A percentile compares a stretch with the other conserved stretches of the same genome.
Conservation (phyloP, 2,113 vertebrate species). For the Lasiurus cinereus region DNA sequence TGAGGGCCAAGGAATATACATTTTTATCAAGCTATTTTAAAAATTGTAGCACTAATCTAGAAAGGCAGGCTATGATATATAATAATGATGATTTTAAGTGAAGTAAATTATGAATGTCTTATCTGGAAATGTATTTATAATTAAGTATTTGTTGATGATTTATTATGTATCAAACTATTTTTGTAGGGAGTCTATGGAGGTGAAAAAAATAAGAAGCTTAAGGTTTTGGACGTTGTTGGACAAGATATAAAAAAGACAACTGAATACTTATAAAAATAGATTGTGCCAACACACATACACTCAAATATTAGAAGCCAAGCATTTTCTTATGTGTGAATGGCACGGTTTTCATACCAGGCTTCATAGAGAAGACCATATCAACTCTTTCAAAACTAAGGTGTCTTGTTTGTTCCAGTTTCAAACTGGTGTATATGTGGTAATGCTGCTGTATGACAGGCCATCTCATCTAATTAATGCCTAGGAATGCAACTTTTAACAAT, state of each 20-base stretch:
- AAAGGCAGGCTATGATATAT: neutral
- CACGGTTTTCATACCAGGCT: neutral
- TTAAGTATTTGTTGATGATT: conserved; percentile 5
- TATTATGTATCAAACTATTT: neutral
- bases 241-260: neutral
- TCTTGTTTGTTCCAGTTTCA: conserved; percentile 8
- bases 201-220: neutral
- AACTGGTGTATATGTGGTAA: conserved; percentile 23
- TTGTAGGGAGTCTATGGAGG: neutral
- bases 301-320: neutral
- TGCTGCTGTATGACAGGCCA: neutral
- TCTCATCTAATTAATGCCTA: neutral
- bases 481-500: neutral
- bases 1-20: neutral
- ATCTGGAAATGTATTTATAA: neutral
- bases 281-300: neutral
- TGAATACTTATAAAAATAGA: neutral
- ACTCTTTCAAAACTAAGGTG: neutral
- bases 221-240: neutral
- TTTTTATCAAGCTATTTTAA: neutral
- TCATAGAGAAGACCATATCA: neutral
- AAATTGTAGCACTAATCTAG: neutral
- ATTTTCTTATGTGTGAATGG: neutral
- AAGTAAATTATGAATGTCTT: neutral
- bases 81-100: conserved; percentile 17